Conservation (phyloP, 1,140 invertebrate genomes). For the Myzus persicae region DNA sequence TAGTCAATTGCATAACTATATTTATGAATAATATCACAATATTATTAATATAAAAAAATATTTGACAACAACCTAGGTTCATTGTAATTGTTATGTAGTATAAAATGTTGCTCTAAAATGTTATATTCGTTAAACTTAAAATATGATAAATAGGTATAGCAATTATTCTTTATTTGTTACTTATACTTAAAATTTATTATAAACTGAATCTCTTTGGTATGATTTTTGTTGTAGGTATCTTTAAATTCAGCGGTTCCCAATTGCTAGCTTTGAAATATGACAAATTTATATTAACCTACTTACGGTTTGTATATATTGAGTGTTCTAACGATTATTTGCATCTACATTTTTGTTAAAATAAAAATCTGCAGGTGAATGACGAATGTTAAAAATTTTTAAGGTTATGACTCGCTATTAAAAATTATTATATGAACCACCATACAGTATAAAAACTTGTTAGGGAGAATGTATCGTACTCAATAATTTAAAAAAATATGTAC, state of each 20-base stretch:
- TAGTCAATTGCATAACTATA: neutral
- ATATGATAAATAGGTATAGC: neutral
- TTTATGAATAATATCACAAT: neutral
- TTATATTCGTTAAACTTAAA: neutral
- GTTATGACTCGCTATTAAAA: too few relatives aligned
- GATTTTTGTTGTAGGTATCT: too few relatives aligned
- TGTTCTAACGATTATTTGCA: too few relatives aligned
- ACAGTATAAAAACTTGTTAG: too few relatives aligned
- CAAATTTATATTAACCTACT: too few relatives aligned
- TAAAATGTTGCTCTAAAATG: neutral
- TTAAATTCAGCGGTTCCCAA: neutral
- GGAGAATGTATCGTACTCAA: neutral
- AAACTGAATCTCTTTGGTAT: neutral
- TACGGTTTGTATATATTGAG: too few relatives aligned
- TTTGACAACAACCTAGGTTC: neutral
- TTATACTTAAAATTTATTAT: neutral
- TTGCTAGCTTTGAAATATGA: too few relatives aligned
- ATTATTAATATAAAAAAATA: neutral
- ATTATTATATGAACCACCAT: too few relatives aligned
- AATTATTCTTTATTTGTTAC: neutral
- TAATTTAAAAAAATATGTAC: neutral
- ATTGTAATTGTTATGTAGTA: too few relatives aligned
- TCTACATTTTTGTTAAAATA: too few relatives aligned
- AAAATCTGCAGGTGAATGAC: too few relatives aligned
- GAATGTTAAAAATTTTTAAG: too few relatives aligned